Conservation (phyloP, 2,797 vertebrate genomes). For the Rhinichthys osculus region DNA sequence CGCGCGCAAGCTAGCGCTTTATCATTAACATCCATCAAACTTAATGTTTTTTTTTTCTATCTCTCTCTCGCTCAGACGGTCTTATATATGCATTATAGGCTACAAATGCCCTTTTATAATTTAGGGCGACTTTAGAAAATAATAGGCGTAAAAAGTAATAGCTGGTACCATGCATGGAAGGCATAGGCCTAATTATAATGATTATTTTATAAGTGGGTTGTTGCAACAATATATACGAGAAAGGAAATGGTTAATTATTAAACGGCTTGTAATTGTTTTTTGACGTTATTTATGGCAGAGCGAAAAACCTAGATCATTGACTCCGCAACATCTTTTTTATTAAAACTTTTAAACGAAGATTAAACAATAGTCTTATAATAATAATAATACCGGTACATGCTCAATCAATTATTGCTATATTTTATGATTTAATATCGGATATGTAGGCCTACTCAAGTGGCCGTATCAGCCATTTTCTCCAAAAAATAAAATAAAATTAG, state of each 20-base stretch:
- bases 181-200: background rate
- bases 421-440: background rate
- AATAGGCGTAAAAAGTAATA: background rate
- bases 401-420: background rate
- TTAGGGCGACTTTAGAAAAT: background rate
- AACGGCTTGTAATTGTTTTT: background rate
- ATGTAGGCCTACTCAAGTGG: background rate
- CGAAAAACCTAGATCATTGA: background rate
- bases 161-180: too few species aligned
- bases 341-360: background rate
- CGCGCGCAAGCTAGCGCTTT: constrained; percentile 11
- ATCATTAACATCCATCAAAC: constrained; percentile 34
- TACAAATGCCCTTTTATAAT: constrained; percentile 17
- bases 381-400: constrained; percentile 14
- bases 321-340: background rate
- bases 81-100: constrained; percentile 5
- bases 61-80: background rate
- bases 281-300: background rate
- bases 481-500: too few species aligned
- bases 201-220: background rate
- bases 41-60: constrained; percentile 20
- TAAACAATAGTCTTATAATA: constrained; percentile 2
- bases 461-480: background rate
- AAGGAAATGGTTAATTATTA: background rate
- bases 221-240: background rate